Evolutionary conservation across 2,888 invertebrate genomes (phyloP).

Genomic region (Acrobasis suavella): DNA sequence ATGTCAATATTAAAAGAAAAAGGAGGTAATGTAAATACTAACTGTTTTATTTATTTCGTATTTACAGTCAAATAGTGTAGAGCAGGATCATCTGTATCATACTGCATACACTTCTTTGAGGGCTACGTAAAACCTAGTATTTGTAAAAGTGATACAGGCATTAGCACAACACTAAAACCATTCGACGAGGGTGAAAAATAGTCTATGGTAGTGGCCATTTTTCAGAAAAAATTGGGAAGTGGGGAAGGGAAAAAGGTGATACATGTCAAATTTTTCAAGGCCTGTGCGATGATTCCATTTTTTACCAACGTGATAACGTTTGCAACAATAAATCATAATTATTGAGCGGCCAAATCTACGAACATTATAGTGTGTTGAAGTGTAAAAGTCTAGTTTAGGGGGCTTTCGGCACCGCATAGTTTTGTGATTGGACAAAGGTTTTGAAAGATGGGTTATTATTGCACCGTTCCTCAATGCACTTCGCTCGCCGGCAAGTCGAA

Average conservation of each 20-base stretch:
- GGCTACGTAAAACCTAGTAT: not conserved
- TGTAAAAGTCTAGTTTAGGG: conserved; percentile 30
- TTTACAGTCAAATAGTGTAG: too few relatives aligned
- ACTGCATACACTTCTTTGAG: too few relatives aligned
- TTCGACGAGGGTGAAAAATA: conserved; percentile 26
- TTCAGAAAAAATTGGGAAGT: conserved; percentile 62
- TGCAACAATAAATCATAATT: conserved; percentile 60
- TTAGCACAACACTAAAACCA: not conserved
- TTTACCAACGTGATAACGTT: conserved; percentile 75
- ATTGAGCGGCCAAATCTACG: conserved; percentile 32
- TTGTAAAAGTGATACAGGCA: not conserved
- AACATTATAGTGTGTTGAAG: conserved; percentile 37
- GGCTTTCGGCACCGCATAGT: conserved; percentile 29
- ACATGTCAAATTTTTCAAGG: conserved; percentile 81
- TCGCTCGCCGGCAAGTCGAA: conserved; percentile 81
- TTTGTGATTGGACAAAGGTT: conserved; percentile 45
- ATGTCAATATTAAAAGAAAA: too few relatives aligned
- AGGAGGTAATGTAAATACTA: too few relatives aligned
- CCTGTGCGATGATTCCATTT: conserved; percentile 77
- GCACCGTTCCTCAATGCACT: conserved; percentile 79
- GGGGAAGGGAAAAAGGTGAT: conserved; percentile 71
- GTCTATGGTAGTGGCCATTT: conserved; percentile 63
- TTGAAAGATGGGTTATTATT: conserved; percentile 77
- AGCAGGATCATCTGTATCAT: too few relatives aligned
- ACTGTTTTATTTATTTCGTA: too few relatives aligned